A percentile compares a stretch with the other conserved stretches of the same genome.
Conservation (phyloP, 1,140 invertebrate genomes). For the Capitella teleta region DNA sequence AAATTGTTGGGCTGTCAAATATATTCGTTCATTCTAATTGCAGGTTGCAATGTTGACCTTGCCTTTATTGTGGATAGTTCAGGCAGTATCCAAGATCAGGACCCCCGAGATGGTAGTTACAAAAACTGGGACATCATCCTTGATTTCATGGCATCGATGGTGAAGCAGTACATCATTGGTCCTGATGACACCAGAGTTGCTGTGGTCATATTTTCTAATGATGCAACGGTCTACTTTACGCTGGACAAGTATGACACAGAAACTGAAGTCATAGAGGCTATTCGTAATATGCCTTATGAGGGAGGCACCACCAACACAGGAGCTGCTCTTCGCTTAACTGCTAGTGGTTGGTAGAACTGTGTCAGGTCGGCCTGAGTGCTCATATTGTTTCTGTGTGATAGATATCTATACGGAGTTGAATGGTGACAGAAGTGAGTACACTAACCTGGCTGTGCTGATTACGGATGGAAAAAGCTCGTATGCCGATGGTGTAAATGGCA, state of each 20-base stretch:
- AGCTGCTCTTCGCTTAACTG: background rate
- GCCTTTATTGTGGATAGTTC: constrained; percentile 10
- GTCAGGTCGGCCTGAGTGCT: too few species aligned
- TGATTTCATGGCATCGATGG: background rate
- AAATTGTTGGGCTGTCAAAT: too few species aligned
- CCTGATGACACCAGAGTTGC: constrained; percentile 7
- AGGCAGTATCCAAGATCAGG: constrained; percentile 1
- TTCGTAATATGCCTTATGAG: background rate
- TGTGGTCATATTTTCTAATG: constrained; percentile 1
- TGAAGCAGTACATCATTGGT: too few species aligned
- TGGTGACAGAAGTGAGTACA: too few species aligned
- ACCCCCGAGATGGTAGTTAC: background rate
- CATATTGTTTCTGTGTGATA: too few species aligned
- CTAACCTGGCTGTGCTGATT: too few species aligned
- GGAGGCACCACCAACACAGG: constrained; percentile 4
- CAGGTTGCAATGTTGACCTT: too few species aligned
- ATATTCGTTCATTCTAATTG: too few species aligned
- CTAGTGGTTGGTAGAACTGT: too few species aligned
- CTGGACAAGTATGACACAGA: background rate
- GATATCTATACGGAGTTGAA: too few species aligned
- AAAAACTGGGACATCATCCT: constrained; percentile 8
- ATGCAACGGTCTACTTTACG: background rate
- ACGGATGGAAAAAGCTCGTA: too few species aligned
- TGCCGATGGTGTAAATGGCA: too few species aligned
- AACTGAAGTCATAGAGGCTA: background rate